Evolutionary conservation across 2,113 vertebrate genomes (phyloP).

Genomic region (Cariama cristata): DNA sequence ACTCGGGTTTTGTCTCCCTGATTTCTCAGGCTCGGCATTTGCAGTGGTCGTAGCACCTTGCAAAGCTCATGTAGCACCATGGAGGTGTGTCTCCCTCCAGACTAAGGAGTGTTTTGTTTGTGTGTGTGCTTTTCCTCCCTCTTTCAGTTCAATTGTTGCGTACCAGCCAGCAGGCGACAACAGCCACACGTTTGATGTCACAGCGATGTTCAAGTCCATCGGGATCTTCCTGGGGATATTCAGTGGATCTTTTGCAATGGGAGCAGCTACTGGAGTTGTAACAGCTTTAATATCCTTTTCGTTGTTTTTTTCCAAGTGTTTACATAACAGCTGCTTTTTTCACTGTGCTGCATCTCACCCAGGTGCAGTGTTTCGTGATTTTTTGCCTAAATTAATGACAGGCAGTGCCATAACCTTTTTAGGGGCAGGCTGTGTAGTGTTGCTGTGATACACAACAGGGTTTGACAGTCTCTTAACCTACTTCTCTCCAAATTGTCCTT

Average conservation of each 20-base stretch:
- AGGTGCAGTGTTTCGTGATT: not conserved
- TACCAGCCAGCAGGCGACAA: conserved; percentile 95
- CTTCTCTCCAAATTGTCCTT: conserved; percentile 58
- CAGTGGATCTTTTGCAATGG: conserved; percentile 97
- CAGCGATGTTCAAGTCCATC: conserved; percentile 93
- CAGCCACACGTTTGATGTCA: conserved; percentile 94
- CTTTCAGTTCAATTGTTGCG: conserved; percentile 90
- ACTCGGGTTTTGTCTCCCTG: not conserved
- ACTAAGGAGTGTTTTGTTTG: not conserved
- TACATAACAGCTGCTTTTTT: not conserved
- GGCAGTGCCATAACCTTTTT: not conserved
- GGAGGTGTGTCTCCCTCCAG: not conserved
- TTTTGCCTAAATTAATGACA: not conserved
- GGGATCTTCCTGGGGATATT: conserved; percentile 97
- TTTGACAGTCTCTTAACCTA: not conserved
- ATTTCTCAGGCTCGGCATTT: not conserved
- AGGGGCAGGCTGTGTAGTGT: not conserved
- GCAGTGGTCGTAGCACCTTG: not conserved
- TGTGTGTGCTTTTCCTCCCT: not conserved
- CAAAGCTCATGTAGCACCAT: rapidly evolving
- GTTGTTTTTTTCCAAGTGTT: not conserved
- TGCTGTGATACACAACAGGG: not conserved
- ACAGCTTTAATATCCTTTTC: conserved; percentile 97
- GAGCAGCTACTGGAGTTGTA: conserved; percentile 92
- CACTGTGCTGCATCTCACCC: not conserved